Conservation (phyloP, 2,888 invertebrate genomes). For the Pheosia tremula region DNA sequence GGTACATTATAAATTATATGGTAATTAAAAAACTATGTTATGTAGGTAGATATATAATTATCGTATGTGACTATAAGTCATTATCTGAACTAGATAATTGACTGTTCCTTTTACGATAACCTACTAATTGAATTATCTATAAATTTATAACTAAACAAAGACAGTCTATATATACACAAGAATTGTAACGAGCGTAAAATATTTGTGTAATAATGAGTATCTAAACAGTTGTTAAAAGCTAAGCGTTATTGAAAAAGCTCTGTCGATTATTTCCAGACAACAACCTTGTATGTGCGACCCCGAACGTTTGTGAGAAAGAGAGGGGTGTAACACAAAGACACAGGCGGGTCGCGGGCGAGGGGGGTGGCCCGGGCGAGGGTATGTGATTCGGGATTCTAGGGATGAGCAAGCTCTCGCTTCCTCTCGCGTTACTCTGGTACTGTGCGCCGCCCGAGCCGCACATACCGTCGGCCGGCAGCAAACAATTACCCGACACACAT, state of each 20-base stretch:
- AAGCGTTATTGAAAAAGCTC: slow-evolving; percentile 43
- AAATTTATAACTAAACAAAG: not conserved
- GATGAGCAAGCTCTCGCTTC: slow-evolving; percentile 83
- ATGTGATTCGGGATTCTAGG: slow-evolving; percentile 83
- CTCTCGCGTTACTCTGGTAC: slow-evolving; percentile 79
- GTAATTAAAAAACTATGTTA: not conserved
- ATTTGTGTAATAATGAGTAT: not conserved
- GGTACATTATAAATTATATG: not conserved
- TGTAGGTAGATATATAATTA: not conserved
- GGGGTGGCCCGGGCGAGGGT: slow-evolving; percentile 78
- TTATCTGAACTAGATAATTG: slow-evolving; percentile 13
- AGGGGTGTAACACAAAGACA: slow-evolving; percentile 75
- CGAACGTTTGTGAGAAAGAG: slow-evolving; percentile 72
- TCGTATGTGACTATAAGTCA: slow-evolving; percentile 6
- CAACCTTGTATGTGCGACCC: slow-evolving; percentile 67
- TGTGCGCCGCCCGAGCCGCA: slow-evolving; percentile 76
- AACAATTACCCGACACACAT: slow-evolving; percentile 46
- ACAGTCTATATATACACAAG: not conserved
- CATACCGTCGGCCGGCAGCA: slow-evolving; percentile 50
- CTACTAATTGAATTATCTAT: not conserved
- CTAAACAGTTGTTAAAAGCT: slow-evolving; percentile 5
- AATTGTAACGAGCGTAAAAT: not conserved
- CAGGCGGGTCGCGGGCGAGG: slow-evolving; percentile 67
- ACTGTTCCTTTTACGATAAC: slow-evolving; percentile 7
- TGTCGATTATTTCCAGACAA: slow-evolving; percentile 62